Evolutionary conservation across 2,888 invertebrate species (phyloP).

Genomic region (Pomacea canaliculata): DNA sequence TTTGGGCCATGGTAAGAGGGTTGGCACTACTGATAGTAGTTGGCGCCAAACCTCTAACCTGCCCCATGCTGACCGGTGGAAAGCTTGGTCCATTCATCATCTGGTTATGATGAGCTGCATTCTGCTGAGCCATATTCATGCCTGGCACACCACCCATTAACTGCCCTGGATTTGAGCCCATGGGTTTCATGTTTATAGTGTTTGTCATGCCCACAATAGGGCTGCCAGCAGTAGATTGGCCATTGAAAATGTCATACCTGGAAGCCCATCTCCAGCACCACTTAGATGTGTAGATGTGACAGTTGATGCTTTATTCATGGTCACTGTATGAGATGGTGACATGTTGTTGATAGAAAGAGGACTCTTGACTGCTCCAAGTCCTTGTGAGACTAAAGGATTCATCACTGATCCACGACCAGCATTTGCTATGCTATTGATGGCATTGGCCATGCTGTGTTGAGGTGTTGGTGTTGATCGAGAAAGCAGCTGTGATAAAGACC

Average conservation of each 20-base stretch:
- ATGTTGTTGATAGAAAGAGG: conserved; percentile 58
- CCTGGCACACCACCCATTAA: conserved; percentile 41
- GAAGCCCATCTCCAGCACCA: conserved; percentile 22
- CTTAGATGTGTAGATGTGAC: conserved; percentile 32
- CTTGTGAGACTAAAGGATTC: conserved; percentile 35
- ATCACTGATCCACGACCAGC: conserved; percentile 34
- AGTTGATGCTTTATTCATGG: conserved; percentile 32
- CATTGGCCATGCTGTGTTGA: conserved; percentile 71
- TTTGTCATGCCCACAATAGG: conserved; percentile 30
- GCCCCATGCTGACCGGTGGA: conserved; percentile 48
- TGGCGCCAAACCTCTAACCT: conserved; percentile 36
- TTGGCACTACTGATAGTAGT: conserved; percentile 41
- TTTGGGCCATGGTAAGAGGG: conserved; percentile 42
- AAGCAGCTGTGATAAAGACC: conserved; percentile 59
- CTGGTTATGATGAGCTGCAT: conserved; percentile 42
- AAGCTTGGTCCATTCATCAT: conserved; percentile 67
- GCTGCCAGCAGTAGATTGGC: conserved; percentile 24
- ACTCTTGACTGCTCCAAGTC: conserved; percentile 51
- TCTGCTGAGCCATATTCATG: conserved; percentile 42
- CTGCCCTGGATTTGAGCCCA: conserved; percentile 35
- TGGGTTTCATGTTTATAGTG: conserved; percentile 33
- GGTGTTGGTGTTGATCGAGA: conserved; percentile 51
- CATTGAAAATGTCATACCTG: conserved; percentile 29
- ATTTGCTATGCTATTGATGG: conserved; percentile 46
- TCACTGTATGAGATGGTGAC: conserved; percentile 58